These are phyloP conservation scores for Rhagoletis pomonella DNA, from an alignment of 1,140 invertebrate species.

Conservation along the genomic window DNA sequence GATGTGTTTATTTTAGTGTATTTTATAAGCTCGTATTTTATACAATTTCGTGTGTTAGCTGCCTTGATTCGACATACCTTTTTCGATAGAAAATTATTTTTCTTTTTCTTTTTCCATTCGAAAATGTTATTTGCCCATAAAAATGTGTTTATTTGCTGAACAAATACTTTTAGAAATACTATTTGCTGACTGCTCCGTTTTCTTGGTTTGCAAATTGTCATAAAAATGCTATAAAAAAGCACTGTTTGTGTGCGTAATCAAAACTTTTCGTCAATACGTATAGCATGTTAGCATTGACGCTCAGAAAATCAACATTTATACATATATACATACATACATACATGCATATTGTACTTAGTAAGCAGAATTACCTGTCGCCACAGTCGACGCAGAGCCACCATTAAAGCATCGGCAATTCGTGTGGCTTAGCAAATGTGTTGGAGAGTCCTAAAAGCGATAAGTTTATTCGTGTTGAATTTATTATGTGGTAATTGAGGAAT, in stretches of 20 bases:
- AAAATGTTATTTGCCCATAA: background rate
- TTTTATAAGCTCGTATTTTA: conserved; percentile 4
- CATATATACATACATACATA: too few relatives aligned
- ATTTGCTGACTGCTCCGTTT: background rate
- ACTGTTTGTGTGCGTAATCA: background rate
- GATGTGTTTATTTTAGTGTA: conserved; percentile 5
- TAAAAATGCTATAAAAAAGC: conserved; percentile 35
- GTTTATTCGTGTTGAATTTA: too few relatives aligned
- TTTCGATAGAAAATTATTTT: background rate
- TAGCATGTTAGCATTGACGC: background rate
- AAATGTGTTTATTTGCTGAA: conserved; percentile 43
- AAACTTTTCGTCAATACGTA: conserved; percentile 36
- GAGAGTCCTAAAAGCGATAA: too few relatives aligned
- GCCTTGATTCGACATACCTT: background rate
- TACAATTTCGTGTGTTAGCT: background rate
- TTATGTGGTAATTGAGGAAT: too few relatives aligned
- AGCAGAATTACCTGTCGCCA: too few relatives aligned
- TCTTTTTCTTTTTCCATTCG: background rate
- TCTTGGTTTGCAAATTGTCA: background rate
- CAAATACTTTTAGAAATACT: background rate
- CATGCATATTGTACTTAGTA: too few relatives aligned
- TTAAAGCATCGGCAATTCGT: too few relatives aligned
- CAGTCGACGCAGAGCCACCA: too few relatives aligned
- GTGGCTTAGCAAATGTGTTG: too few relatives aligned
- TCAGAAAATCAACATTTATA: background rate